Base-by-base conservation (phyloP, 2,113 vertebrate genomes). In the Rana temporaria region DNA sequence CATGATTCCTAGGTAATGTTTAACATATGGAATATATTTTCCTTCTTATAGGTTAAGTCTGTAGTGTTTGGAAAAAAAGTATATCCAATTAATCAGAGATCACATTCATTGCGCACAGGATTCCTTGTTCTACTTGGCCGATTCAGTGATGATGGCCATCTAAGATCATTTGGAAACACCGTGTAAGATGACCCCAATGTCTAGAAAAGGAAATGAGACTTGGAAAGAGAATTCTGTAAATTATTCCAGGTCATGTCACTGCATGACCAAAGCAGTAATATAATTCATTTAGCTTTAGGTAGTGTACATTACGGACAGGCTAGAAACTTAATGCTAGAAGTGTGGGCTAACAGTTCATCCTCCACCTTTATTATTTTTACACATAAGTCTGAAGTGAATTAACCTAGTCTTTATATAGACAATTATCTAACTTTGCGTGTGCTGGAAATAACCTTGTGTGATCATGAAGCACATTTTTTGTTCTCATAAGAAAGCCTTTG, bases 11-110 rank as follows among this genome's bases (percentile, higher is more conserved):
- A 70, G 48, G 38, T 81, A 53, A 73, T 81, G 56, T 34, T 65
- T 32, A n/a, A 81, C 79, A 81, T 81, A 69, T 81, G 79, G 79
- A 73, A 81, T 24, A 72, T 18, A 81, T 81, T 56, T 78, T 70
- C 18, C 7, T 26, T 64, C 60, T 52, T 22, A 56, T 57, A 30
- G 9, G 32, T 69, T 78, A 6, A 30, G 57, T 48, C 20, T 63
- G 53, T 30, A 70, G 67, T 22, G 15, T 53, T 71, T 63, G 57
- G 34, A 63, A 63, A 53, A 70, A 79, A 62, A 30, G 26, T 20
- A 55, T 48, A 59, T 59, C 77, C 55, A 26, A 81, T 81, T 63
- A 72, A 71, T 81, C 68, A 80, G 24, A 48, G 30, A 16, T 38
- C 15, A 16, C 57, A 22, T 20, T 67, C 9, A 55, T 22, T 53